Percentiles rank a stretch among this genome's conserved stretches.
Evolutionary conservation across 2,888 invertebrate species (phyloP).

Genomic region (Onchidella celtica): DNA sequence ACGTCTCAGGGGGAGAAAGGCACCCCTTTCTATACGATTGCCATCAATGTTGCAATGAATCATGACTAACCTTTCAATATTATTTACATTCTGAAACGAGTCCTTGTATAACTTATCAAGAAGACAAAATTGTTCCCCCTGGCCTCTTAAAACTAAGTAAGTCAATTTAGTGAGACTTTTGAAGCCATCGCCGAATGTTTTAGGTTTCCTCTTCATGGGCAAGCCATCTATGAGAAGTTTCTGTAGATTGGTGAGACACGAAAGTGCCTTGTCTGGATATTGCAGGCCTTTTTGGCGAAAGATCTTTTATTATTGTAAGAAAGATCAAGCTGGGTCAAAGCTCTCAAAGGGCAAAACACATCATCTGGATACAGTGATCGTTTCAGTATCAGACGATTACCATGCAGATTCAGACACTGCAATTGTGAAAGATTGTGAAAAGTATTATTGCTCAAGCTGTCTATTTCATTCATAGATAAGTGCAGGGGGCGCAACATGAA

Average conservation of each 20-base stretch:
- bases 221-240: conserved; percentile 41
- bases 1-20: conserved; percentile 30
- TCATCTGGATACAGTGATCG: not conserved
- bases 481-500: too few relatives aligned
- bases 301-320: too few relatives aligned
- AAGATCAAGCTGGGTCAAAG: too few relatives aligned
- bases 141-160: conserved; percentile 9
- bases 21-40: not conserved
- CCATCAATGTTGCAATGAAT: conserved; percentile 34
- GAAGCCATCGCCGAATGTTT: conserved; percentile 43
- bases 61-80: conserved; percentile 24
- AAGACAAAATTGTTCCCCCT: conserved; percentile 8
- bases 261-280: conserved; percentile 49
- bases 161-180: conserved; percentile 14
- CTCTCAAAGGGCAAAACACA: not conserved
- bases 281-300: too few relatives aligned
- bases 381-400: too few relatives aligned
- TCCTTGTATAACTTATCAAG: conserved; percentile 16
- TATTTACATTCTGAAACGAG: conserved; percentile 27
- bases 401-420: too few relatives aligned
- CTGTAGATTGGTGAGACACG: not conserved
- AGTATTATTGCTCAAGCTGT: too few relatives aligned
- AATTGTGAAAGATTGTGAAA: too few relatives aligned
- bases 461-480: too few relatives aligned
- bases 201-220: too few relatives aligned